phyloP scores from a whole-genome alignment of 2,113 vertebrate species.

The Eleginops maclovinus region DNA sequence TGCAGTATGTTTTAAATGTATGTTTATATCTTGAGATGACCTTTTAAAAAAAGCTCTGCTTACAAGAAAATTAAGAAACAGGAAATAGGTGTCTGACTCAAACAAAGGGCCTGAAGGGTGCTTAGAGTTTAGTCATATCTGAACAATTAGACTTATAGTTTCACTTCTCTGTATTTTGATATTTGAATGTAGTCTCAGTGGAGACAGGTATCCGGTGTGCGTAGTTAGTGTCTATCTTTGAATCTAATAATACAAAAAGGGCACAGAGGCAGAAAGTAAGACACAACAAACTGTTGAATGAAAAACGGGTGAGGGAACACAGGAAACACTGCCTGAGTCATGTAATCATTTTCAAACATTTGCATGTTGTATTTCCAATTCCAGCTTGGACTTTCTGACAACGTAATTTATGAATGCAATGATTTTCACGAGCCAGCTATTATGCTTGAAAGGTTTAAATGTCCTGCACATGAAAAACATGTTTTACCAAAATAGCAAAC shows the following conservation, averaged over 20 bases:
- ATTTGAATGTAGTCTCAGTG: constrained; percentile 1
- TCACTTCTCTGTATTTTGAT: neutral
- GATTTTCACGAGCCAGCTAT: neutral
- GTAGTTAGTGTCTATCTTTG: neutral
- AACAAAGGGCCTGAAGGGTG: neutral
- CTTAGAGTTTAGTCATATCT: neutral
- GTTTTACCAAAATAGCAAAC: neutral
- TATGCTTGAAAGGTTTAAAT: no score
- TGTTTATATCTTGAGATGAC: constrained; percentile 11
- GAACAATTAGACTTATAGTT: neutral
- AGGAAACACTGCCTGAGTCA: neutral
- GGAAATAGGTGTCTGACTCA: neutral
- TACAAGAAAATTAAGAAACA: neutral
- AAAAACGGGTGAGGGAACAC: neutral
- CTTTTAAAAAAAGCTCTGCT: neutral
- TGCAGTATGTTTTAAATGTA: constrained; percentile 26
- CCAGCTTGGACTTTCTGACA: neutral
- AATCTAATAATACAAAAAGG: neutral
- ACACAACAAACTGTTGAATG: neutral
- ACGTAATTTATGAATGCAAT: neutral
- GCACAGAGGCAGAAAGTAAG: neutral
- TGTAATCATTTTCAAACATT: neutral
- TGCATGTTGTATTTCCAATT: neutral
- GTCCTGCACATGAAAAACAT: neutral
- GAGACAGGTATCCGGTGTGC: neutral